These are phyloP conservation scores for Cheumatopsyche charites DNA, from an alignment of 1,140 invertebrate species.

Conservation along the genomic window DNA sequence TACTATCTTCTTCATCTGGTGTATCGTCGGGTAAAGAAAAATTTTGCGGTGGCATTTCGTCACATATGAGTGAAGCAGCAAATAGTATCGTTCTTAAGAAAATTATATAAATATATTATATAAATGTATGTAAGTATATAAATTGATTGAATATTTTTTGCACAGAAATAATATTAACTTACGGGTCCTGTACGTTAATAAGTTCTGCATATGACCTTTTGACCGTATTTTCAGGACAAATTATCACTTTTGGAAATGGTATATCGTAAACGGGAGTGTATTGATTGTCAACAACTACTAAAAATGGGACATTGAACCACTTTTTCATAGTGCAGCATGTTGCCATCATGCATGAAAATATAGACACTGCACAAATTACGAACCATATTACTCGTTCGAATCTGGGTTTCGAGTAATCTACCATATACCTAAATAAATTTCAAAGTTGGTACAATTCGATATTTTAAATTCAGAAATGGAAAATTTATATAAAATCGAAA, in stretches of 20 bases:
- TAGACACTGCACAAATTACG: slow-evolving; percentile 53
- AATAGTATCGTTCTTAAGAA: slow-evolving; percentile 46
- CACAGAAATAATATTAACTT: background rate
- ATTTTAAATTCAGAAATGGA: too few relatives aligned
- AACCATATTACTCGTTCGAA: slow-evolving; percentile 55
- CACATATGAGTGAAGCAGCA: slow-evolving; percentile 56
- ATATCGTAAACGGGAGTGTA: slow-evolving; percentile 59
- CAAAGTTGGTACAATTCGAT: background rate
- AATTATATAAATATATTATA: background rate
- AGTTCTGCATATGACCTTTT: slow-evolving; percentile 51
- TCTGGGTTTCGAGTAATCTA: slow-evolving; percentile 53
- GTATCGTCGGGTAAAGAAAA: slow-evolving; percentile 40
- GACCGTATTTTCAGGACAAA: slow-evolving; percentile 57
- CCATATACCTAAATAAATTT: slow-evolving; percentile 54
- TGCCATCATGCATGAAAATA: slow-evolving; percentile 54
- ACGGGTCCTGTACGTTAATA: slow-evolving; percentile 17
- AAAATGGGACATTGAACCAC: slow-evolving; percentile 56
- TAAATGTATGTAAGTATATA: too few relatives aligned
- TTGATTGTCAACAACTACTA: slow-evolving; percentile 57
- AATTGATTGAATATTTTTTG: too few relatives aligned
- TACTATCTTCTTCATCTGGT: slow-evolving; percentile 32
- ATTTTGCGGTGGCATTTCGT: slow-evolving; percentile 50
- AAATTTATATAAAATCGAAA: too few relatives aligned
- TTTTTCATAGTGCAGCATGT: slow-evolving; percentile 54
- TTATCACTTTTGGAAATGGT: slow-evolving; percentile 56